Evolutionary conservation across 2,888 invertebrate species (phyloP), one percentile per base, ranked within the genome.

Genomic region (Eupithecia centaureata): DNA sequence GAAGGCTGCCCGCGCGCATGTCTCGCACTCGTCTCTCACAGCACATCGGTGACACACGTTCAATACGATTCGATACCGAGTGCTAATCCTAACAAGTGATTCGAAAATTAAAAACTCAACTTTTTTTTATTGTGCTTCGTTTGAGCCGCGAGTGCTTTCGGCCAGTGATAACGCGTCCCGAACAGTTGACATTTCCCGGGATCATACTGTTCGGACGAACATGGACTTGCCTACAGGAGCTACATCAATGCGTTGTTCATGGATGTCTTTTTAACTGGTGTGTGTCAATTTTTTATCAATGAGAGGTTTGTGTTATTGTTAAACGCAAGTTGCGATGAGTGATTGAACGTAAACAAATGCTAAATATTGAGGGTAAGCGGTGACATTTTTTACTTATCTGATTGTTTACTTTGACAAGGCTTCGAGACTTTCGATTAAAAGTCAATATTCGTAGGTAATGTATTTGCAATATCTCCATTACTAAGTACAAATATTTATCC

Each of bases 221-320:
- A 93, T 93, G 93, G 90, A 92, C 93, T 93, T 92, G 90, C 86
- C 86, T 82, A 80, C 86, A 87, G 91, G 89, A 92, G 83, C 88
- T 79, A 88, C 87, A 86, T 92, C 92, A 92, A 91, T 93, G 93
- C 90, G 84, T 90, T 93, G 91, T 93, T 93, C 92, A 93, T 93
- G 93, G 93, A 93, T 93, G 92, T 93, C 89, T 88, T 91, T 90
- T 92, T 92, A 92, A 93, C 87, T 85, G 93, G 93, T 93, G 90
- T 88, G 93, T 93, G 86, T 83, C 83, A 81, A 80, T 83, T 79
- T 71, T 79, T 78, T 77, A 79, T 77, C 68, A 71, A 63, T 70
- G 70, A 61, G 70, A 74, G 76, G 73, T 77, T 75, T 72, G 72
- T 65, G 68, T 64, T 59, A 65, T 35, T 35, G 47, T 59, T 76